phyloP scores from a whole-genome alignment of 2,113 vertebrate genomes.

The Cyanocitta stelleri region DNA sequence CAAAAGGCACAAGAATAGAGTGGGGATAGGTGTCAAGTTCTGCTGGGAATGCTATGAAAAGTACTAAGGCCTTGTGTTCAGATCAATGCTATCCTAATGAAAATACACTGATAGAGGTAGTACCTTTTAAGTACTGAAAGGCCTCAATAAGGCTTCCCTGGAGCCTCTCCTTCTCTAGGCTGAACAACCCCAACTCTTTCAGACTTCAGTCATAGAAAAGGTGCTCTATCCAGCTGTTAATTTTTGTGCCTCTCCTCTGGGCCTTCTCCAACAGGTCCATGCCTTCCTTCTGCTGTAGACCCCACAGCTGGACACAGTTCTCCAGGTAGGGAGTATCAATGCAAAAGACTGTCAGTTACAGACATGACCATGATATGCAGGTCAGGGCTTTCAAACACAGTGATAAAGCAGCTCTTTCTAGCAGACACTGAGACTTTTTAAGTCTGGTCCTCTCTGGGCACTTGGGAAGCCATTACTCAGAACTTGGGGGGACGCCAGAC shows the following conservation, averaged over 20 bases:
- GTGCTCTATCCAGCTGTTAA: neutral
- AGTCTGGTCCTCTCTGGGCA: neutral
- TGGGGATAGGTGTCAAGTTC: neutral
- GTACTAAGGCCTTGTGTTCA: neutral
- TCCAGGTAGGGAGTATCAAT: neutral
- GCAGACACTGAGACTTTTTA: neutral
- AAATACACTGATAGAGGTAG: neutral
- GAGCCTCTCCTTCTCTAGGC: neutral
- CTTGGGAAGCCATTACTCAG: neutral
- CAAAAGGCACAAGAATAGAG: neutral
- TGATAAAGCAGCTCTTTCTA: neutral
- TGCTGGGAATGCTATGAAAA: neutral
- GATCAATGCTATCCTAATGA: neutral
- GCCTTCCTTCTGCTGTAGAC: neutral
- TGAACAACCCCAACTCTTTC: neutral
- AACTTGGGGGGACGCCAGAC: rapidly evolving
- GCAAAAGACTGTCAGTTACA: neutral
- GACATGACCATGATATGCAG: neutral
- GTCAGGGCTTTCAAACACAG: neutral
- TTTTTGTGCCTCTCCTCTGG: neutral
- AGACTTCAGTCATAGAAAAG: neutral
- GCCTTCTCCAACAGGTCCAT: neutral
- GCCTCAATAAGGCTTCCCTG: neutral
- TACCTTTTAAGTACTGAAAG: neutral
- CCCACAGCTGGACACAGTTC: no score